These are phyloP conservation scores for Lophotis ruficrista DNA, from an alignment of 2,113 vertebrate species.

Conservation along the genomic window DNA sequence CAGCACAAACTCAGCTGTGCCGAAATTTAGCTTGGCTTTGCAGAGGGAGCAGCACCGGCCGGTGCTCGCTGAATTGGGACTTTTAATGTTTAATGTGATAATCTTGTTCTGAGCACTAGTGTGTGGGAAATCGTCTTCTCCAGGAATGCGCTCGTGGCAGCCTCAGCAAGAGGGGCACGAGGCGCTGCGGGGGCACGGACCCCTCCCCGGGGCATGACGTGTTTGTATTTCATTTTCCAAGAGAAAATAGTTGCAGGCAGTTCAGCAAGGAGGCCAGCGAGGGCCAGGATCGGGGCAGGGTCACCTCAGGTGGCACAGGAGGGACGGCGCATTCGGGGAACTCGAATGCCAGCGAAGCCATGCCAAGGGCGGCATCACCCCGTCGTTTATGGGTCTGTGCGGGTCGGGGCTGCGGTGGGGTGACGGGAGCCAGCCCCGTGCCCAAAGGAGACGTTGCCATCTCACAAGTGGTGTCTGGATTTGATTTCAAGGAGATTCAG, in stretches of 20 bases:
- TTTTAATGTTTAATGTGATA: conserved; percentile 27
- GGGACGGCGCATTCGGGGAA: rapidly evolving
- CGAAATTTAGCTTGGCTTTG: neutral
- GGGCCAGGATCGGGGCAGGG: neutral
- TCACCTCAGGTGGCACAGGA: neutral
- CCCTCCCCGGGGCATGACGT: neutral
- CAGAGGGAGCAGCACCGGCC: neutral
- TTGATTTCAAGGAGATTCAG: neutral
- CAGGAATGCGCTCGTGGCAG: neutral
- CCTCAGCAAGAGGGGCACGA: rapidly evolving
- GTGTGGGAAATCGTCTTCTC: neutral
- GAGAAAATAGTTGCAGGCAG: neutral
- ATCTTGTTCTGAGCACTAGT: conserved; percentile 4
- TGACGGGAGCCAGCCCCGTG: neutral
- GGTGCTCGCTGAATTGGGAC: neutral
- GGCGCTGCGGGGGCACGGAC: rapidly evolving
- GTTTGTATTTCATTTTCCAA: neutral
- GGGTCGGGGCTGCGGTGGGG: neutral
- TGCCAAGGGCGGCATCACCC: neutral
- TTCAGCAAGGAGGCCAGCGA: neutral
- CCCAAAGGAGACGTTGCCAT: neutral
- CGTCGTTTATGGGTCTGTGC: neutral
- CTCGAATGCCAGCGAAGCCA: neutral
- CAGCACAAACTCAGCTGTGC: neutral
- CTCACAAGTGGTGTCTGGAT: neutral